phyloP scores from a whole-genome alignment of 2,113 vertebrate genomes.

The Tinamus guttatus region DNA sequence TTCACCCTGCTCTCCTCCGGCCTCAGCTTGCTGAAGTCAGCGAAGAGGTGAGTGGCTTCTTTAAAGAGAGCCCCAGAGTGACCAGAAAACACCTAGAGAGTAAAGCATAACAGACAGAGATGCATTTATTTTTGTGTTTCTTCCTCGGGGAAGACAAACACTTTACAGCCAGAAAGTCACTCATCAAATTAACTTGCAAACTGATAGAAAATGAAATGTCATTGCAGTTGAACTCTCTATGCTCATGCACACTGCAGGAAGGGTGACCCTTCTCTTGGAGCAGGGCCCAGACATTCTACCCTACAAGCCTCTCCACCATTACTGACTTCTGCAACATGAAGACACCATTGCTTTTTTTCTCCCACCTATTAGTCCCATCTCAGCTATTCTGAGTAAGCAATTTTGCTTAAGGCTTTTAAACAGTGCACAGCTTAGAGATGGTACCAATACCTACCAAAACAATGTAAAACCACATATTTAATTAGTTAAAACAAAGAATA shows the following conservation, averaged over 20 bases:
- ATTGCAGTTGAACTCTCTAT: not conserved
- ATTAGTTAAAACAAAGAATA: not conserved
- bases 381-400: not conserved
- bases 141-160: not conserved
- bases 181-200: not conserved
- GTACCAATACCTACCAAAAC: not conserved
- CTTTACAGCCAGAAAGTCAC: not conserved
- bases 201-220: not conserved
- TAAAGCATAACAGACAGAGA: not conserved
- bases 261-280: not conserved
- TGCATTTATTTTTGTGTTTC: not conserved
- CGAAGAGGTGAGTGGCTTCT: constrained; percentile 92
- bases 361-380: not conserved
- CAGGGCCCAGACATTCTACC: not conserved
- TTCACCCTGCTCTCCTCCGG: constrained; percentile 84
- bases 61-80: constrained; percentile 83
- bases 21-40: constrained; percentile 90
- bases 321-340: not conserved
- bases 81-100: constrained; percentile 85
- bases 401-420: not conserved
- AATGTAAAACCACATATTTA: not conserved
- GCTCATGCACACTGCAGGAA: not conserved
- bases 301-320: not conserved
- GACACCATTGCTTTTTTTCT: not conserved
- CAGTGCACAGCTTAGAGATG: not conserved